These are phyloP conservation scores for Drosophila tropicalis DNA, from an alignment of 1,140 invertebrate species.

Conservation along the genomic window DNA sequence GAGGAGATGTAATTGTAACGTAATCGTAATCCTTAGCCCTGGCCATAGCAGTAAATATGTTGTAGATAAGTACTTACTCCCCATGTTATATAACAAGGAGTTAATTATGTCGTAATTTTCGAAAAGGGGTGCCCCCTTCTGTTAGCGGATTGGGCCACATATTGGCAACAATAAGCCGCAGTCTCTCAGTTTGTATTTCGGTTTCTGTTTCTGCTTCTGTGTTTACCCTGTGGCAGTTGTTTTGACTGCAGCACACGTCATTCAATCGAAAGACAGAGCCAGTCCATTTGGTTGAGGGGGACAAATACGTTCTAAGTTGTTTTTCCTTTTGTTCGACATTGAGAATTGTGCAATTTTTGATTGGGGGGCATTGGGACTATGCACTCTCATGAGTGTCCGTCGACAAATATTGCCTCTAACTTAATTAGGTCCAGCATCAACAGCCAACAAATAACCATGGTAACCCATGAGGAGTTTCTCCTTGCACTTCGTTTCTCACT, in stretches of 20 bases:
- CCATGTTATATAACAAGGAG: constrained; percentile 74
- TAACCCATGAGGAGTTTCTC: too few relatives aligned
- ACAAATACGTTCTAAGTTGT: background rate
- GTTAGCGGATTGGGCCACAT: constrained; percentile 11
- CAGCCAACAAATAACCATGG: too few relatives aligned
- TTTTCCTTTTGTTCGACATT: too few relatives aligned
- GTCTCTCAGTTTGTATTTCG: constrained; percentile 44
- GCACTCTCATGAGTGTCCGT: too few relatives aligned
- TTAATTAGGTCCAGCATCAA: too few relatives aligned
- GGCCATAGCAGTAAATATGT: background rate
- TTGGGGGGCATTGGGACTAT: too few relatives aligned
- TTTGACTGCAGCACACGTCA: constrained; percentile 20
- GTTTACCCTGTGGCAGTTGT: constrained; percentile 20
- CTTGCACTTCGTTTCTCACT: too few relatives aligned
- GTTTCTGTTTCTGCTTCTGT: constrained; percentile 19
- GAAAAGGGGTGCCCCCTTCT: constrained; percentile 16
- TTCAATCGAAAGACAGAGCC: background rate
- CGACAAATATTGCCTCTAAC: too few relatives aligned
- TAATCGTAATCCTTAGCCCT: constrained; percentile 49
- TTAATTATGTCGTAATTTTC: constrained; percentile 78
- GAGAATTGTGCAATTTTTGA: too few relatives aligned
- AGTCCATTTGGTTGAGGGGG: background rate
- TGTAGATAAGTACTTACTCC: constrained; percentile 22
- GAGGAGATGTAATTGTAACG: constrained; percentile 25
- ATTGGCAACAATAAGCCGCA: constrained; percentile 25